Base-by-base conservation (phyloP, 1,140 invertebrate species). In the Trinorchestia longiramus region DNA sequence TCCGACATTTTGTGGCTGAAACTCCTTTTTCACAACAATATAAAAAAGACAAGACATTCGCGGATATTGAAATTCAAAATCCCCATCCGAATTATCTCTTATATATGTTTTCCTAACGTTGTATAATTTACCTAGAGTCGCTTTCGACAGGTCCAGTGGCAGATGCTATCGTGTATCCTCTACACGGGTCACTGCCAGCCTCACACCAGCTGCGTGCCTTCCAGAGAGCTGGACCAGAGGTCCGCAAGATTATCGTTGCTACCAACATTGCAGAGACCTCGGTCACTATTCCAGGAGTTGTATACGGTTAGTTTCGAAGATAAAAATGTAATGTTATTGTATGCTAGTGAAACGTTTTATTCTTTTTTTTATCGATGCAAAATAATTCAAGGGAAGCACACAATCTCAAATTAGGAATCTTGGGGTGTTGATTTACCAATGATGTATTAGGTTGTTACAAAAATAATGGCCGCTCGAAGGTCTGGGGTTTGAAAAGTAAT, bases 241-340 rank as follows among this genome's bases (percentile, higher is more conserved):
- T 98, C 0, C 98, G 99, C 57, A 99, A 99, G 97, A 98, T 99
- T 47, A 98, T 99, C 0, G 98, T 99, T 41, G 98, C 99, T 0
- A 99, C 99, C 6, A 99, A 99, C 97, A 99, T 99, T 95, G 99
- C 99, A 0, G 99, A 99, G 97, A 99, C 99, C 0, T 99, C 99
- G 11, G 98, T 99, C 43, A 99, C 98, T 17, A 98, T 99, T 96
- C 98, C 98, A 95, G 99, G 99, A 87, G 98, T 99, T 97, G 98
- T 98, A 96, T 99, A 99, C 97, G 98, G 98, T 98, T 97, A 97
- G 97, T 97, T 43, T 6, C 15, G 42, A 0, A 41, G n/a, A 36
- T 42, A 28, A 36, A 77, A 23, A 28, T 23, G 28, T 36, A 28
- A 77, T 15, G 47, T 53, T 6, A n/a, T n/a, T n/a, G n/a, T n/a